phyloP scores from a whole-genome alignment of 2,888 invertebrate species.

The Thereva unica region DNA sequence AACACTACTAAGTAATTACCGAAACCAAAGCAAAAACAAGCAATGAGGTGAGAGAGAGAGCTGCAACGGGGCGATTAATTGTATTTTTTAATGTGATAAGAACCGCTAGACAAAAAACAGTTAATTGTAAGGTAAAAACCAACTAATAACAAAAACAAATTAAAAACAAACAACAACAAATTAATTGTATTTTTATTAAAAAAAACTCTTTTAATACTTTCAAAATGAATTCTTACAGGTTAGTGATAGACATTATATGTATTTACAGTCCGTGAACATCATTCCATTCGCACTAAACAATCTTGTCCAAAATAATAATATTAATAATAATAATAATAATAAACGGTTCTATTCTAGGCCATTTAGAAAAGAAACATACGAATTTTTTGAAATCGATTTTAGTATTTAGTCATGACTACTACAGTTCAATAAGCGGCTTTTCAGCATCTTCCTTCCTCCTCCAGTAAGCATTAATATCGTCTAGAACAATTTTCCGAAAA shows the following conservation, averaged over 20 bases:
- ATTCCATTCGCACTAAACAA: too few species aligned
- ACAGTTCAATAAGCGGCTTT: slow-evolving; percentile 54
- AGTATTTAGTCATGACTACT: slow-evolving; percentile 37
- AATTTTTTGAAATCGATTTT: background rate
- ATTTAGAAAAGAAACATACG: background rate
- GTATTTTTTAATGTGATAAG: too few species aligned
- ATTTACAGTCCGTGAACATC: too few species aligned
- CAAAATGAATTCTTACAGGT: slow-evolving; percentile 20
- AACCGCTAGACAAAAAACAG: too few species aligned
- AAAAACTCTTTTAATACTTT: slow-evolving; percentile 15
- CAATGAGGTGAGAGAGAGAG: too few species aligned
- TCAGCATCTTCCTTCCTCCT: slow-evolving; percentile 46
- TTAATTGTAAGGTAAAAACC: too few species aligned
- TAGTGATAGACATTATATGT: slow-evolving; percentile 9
- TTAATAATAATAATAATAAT: slow-evolving; percentile 14
- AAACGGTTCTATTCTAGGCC: background rate
- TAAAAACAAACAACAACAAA: too few species aligned
- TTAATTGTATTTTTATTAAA: too few species aligned
- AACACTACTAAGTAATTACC: too few species aligned
- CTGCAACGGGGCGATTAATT: too few species aligned
- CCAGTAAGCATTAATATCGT: slow-evolving; percentile 50
- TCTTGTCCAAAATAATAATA: slow-evolving; percentile 16
- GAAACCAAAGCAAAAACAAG: too few species aligned
- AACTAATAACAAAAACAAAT: too few species aligned
- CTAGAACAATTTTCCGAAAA: slow-evolving; percentile 50